Percentiles rank a stretch among this genome's conserved stretches.
Evolutionary conservation across 2,888 invertebrate species (phyloP).

Genomic region (Eristalis intricaria): DNA sequence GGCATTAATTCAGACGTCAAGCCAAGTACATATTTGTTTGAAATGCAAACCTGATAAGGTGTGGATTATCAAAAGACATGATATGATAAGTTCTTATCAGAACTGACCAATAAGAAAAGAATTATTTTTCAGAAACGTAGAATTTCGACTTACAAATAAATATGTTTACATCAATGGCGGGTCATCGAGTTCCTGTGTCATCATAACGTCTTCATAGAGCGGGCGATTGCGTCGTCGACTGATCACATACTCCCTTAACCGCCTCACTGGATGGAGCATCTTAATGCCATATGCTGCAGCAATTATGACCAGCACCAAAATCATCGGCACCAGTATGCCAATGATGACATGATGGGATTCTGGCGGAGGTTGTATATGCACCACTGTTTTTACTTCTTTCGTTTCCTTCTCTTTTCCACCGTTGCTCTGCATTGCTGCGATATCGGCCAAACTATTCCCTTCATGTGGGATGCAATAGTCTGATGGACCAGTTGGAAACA

Average conservation of each 20-base stretch:
- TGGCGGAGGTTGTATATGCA: slow-evolving; percentile 63
- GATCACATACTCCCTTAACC: slow-evolving; percentile 72
- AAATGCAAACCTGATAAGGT: slow-evolving; percentile 9
- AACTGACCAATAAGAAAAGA: background rate
- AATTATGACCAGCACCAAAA: slow-evolving; percentile 73
- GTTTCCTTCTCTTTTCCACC: slow-evolving; percentile 28
- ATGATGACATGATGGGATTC: slow-evolving; percentile 73
- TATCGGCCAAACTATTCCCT: slow-evolving; percentile 58
- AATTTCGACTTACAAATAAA: slow-evolving; percentile 26
- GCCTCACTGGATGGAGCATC: slow-evolving; percentile 72
- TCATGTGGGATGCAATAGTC: slow-evolving; percentile 56
- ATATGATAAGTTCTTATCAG: slow-evolving; percentile 8
- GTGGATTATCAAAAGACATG: background rate
- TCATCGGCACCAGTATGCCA: slow-evolving; percentile 74
- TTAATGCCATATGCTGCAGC: slow-evolving; percentile 72
- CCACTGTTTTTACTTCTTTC: slow-evolving; percentile 34
- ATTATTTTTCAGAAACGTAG: background rate
- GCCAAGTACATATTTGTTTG: background rate
- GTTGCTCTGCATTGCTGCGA: slow-evolving; percentile 25
- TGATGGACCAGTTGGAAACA: slow-evolving; percentile 44
- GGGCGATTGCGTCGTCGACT: slow-evolving; percentile 73
- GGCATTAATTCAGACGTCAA: background rate
- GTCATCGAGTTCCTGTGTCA: slow-evolving; percentile 75
- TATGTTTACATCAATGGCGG: slow-evolving; percentile 74
- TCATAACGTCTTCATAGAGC: slow-evolving; percentile 75